These are phyloP conservation scores for Lepidochrysops patricia DNA, from an alignment of 2,888 invertebrate species.

Conservation along the genomic window DNA sequence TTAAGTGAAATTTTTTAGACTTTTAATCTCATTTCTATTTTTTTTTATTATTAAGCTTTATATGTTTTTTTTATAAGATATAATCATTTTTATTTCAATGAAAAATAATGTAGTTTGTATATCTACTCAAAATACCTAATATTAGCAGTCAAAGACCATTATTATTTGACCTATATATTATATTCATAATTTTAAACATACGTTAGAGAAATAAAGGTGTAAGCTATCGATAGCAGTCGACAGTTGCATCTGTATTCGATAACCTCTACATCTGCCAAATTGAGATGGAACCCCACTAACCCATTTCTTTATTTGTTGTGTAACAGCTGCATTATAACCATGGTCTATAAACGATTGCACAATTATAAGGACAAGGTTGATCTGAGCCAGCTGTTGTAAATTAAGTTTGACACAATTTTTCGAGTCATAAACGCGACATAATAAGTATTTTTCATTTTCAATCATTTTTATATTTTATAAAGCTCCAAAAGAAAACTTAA, in stretches of 20 bases:
- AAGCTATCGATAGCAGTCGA: background rate
- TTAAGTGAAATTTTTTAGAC: background rate
- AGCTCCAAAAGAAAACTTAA: too few species aligned
- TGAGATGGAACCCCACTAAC: constrained; percentile 4
- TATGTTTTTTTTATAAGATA: too few species aligned
- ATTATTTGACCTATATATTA: too few species aligned
- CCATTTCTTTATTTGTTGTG: background rate
- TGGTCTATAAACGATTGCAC: background rate
- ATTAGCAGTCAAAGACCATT: too few species aligned
- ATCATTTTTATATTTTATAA: too few species aligned
- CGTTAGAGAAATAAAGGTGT: background rate
- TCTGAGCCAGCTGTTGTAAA: background rate
- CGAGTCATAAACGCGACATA: background rate
- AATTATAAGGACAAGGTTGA: background rate
- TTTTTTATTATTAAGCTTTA: too few species aligned
- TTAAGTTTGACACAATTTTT: background rate
- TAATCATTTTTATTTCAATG: too few species aligned
- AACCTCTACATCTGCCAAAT: constrained; percentile 6
- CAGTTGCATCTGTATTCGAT: background rate
- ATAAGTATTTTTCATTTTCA: too few species aligned
- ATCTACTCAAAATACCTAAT: too few species aligned
- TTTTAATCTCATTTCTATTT: background rate
- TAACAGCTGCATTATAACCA: background rate
- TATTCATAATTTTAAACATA: too few species aligned
- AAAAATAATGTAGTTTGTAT: too few species aligned